A percentile compares a stretch with the other conserved stretches of the same genome.
Conservation (phyloP, 1,140 invertebrate genomes). For the Dendrolimus punctatus region DNA sequence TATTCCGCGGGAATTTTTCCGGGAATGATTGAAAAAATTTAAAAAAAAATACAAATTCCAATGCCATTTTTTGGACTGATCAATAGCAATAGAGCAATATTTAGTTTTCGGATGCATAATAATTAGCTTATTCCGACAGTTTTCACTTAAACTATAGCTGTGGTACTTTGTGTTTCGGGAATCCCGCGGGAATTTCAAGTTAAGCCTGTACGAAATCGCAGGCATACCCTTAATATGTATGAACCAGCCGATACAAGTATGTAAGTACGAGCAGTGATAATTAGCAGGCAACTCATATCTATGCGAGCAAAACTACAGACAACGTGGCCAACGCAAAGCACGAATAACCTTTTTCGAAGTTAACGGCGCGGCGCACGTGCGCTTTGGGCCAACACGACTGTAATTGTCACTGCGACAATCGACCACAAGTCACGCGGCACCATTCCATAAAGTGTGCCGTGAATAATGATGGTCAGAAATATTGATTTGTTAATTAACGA, state of each 20-base stretch:
- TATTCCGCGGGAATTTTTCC: no score
- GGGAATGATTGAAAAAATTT: no score
- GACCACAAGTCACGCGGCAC: conserved; percentile 45
- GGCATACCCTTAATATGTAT: conserved; percentile 2
- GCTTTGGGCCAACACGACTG: conserved; percentile 40
- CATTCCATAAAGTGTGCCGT: conserved; percentile 34
- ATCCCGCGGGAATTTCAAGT: no score
- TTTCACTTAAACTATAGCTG: no score
- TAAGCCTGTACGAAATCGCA: no score
- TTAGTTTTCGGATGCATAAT: no score
- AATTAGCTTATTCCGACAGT: no score
- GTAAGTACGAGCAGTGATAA: conserved; percentile 13
- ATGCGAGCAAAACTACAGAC: conserved; percentile 16
- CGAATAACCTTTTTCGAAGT: conserved; percentile 45
- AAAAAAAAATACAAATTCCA: no score
- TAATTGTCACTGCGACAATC: conserved; percentile 47
- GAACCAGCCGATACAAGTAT: conserved; percentile 8
- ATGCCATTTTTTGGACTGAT: no score
- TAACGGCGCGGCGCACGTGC: conserved; percentile 47
- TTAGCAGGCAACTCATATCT: conserved; percentile 22
- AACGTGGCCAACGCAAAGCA: conserved; percentile 26
- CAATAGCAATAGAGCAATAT: no score
- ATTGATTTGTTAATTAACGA: conserved; percentile 13
- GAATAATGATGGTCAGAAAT: conserved; percentile 41
- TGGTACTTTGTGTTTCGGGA: no score